Evolutionary conservation across 2,113 vertebrate species (phyloP).

Genomic region (Vulpes vulpes): DNA sequence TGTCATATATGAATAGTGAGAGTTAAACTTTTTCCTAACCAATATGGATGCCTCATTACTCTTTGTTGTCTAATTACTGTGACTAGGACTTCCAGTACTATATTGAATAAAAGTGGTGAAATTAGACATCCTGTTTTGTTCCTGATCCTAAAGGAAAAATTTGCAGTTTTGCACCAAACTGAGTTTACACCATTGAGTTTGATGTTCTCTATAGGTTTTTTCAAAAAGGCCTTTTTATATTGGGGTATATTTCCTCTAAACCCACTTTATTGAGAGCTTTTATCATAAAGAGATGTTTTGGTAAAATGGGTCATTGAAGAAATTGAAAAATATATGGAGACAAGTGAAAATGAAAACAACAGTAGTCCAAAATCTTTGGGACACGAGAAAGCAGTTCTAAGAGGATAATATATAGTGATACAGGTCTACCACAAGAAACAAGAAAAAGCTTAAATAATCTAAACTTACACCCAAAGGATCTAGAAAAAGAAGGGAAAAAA

Average conservation of each 20-base stretch:
- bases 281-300: not conserved
- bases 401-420: not conserved
- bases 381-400: not conserved
- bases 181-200: not conserved
- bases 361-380: not conserved
- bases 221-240: not conserved
- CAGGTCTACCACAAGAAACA: not conserved
- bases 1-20: not conserved
- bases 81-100: not conserved
- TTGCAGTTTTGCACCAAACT: not conserved
- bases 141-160: not conserved
- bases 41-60: not conserved
- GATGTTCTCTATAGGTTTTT: not conserved
- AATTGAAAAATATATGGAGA: not conserved
- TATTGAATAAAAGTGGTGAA: not conserved
- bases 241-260: not conserved
- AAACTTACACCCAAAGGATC: not conserved
- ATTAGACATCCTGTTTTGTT: not conserved
- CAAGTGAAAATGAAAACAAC: not conserved
- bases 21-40: not conserved
- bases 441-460: not conserved
- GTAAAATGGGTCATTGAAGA: not conserved
- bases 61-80: not conserved
- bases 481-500: not conserved
- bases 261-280: not conserved